These are phyloP conservation scores for Chitala chitala DNA, from an alignment of 2,113 vertebrate genomes.

Conservation along the genomic window DNA sequence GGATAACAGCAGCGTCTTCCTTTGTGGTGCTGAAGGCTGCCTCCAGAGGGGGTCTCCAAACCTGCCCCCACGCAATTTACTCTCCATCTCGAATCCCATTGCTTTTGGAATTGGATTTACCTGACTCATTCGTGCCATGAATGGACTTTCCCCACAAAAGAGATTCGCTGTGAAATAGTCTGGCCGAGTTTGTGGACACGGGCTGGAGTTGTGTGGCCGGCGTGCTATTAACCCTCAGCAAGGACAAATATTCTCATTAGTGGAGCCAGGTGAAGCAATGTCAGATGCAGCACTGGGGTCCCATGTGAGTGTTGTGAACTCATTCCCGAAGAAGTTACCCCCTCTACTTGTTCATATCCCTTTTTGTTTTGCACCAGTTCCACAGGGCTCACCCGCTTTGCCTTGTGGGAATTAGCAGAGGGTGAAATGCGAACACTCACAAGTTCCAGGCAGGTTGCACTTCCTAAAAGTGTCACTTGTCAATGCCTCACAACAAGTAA, in stretches of 20 bases:
- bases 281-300: not conserved
- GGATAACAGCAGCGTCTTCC: constrained; percentile 61
- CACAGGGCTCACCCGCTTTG: not conserved
- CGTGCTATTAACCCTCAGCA: constrained; percentile 60
- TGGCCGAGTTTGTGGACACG: constrained; percentile 53
- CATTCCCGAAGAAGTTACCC: not conserved
- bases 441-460: not conserved
- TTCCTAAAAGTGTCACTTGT: not conserved
- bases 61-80: constrained; percentile 61
- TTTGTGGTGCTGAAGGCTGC: constrained; percentile 48
- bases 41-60: constrained; percentile 47
- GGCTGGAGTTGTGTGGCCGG: constrained; percentile 41
- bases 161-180: constrained; percentile 65
- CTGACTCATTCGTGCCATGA: constrained; percentile 67
- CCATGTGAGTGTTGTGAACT: not conserved
- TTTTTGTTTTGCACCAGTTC: not conserved
- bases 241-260: constrained; percentile 64
- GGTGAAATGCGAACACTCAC: not conserved
- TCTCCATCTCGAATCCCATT: constrained; percentile 69
- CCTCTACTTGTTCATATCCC: not conserved
- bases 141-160: constrained; percentile 55
- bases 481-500: not conserved
- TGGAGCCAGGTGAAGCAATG: constrained; percentile 1
- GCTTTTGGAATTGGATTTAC: constrained; percentile 73
- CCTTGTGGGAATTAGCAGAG: not conserved